These are phyloP conservation scores for Muricea muricata DNA, from an alignment of 92 coral and sea anemone genomes.

Conservation along the genomic window DNA sequence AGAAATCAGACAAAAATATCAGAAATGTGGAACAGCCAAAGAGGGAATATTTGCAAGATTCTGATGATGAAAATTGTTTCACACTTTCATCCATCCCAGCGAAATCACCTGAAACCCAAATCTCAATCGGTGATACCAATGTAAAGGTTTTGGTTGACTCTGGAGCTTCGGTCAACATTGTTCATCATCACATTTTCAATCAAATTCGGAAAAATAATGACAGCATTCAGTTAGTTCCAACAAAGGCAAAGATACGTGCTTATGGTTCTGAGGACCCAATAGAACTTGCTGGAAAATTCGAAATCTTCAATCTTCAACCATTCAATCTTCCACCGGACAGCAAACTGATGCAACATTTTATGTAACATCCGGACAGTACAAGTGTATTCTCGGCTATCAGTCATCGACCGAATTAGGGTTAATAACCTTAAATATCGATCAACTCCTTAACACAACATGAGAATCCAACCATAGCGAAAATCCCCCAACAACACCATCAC, in stretches of 20 bases:
- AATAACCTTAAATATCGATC: slow-evolving; percentile 36
- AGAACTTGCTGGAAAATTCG: too few species aligned
- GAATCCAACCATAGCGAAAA: slow-evolving; percentile 8
- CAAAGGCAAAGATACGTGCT: slow-evolving; percentile 39
- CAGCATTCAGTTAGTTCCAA: not conserved
- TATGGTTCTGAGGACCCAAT: too few species aligned
- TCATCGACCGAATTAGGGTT: too few species aligned
- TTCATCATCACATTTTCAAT: too few species aligned
- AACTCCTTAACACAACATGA: slow-evolving; percentile 23
- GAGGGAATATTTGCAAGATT: too few species aligned
- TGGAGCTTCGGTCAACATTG: slow-evolving; percentile 60
- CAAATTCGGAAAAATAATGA: not conserved
- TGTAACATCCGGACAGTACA: slow-evolving; percentile 38
- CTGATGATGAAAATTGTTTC: slow-evolving; percentile 50
- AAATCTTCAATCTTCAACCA: slow-evolving; percentile 8
- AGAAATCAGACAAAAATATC: not conserved
- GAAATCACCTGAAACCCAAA: slow-evolving; percentile 42
- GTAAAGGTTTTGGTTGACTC: slow-evolving; percentile 51
- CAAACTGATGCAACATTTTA: slow-evolving; percentile 46
- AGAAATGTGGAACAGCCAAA: not conserved
- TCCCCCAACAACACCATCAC: slow-evolving; percentile 36
- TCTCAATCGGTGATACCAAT: not conserved
- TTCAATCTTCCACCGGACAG: slow-evolving; percentile 41
- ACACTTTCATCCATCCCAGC: not conserved
- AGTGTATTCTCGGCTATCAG: too few species aligned